Evolutionary conservation across 2,113 vertebrate species (phyloP).

Genomic region (Grus americana): DNA sequence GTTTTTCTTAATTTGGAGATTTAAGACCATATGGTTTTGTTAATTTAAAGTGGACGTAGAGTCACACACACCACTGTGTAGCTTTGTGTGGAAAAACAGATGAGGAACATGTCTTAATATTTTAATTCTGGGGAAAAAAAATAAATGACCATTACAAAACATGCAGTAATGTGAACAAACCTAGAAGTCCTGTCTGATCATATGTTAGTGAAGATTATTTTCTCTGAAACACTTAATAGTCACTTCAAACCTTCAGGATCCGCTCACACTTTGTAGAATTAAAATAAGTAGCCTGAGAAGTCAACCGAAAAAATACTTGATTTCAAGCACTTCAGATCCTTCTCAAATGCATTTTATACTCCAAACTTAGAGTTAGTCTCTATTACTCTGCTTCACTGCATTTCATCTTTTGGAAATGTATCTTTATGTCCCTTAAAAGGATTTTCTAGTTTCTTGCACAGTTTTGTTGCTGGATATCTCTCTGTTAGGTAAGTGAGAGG

Average conservation of each 20-base stretch:
- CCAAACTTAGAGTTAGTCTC: not conserved
- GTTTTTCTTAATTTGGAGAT: constrained; percentile 8
- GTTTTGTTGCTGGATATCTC: not conserved
- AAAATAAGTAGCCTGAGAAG: not conserved
- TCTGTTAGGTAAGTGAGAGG: not conserved
- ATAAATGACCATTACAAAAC: not conserved
- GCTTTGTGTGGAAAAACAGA: not conserved
- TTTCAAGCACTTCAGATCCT: not conserved
- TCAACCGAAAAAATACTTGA: not conserved
- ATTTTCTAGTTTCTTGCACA: not conserved
- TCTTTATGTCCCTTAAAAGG: not conserved
- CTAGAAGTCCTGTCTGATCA: not conserved
- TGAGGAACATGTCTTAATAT: not conserved
- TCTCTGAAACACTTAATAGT: not conserved
- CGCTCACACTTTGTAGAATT: not conserved
- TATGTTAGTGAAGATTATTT: not conserved
- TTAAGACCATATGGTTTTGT: not conserved
- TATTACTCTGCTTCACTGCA: not conserved
- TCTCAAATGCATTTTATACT: not conserved
- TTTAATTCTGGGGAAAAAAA: not conserved
- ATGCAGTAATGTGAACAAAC: not conserved
- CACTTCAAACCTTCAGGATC: not conserved
- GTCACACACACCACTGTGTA: not conserved
- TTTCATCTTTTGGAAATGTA: not conserved
- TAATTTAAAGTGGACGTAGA: not conserved